Evolutionary conservation across 1,140 invertebrate genomes (phyloP).

Genomic region (Choristoneura fumiferana): DNA sequence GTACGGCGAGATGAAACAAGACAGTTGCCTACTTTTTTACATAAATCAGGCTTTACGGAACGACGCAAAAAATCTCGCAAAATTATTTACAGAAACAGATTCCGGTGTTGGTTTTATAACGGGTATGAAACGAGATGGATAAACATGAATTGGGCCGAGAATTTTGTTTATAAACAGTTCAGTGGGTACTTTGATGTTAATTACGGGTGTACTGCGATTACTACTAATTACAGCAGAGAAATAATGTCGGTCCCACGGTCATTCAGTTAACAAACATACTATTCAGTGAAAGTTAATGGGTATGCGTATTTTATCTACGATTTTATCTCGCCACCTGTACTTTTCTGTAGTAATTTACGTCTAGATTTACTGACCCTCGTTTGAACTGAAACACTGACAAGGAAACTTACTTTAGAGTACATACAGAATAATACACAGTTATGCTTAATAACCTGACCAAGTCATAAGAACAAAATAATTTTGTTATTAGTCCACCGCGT

Average conservation of each 20-base stretch:
- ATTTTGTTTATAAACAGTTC: slow-evolving; percentile 8
- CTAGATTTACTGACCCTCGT: background rate
- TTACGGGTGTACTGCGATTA: background rate
- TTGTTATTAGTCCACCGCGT: no score
- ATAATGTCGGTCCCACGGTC: slow-evolving; percentile 23
- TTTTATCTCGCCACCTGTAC: background rate
- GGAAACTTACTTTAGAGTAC: background rate
- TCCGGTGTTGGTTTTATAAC: background rate
- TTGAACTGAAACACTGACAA: background rate
- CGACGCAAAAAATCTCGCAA: background rate
- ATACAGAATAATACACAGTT: no score
- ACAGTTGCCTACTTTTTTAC: background rate
- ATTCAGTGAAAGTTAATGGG: slow-evolving; percentile 27
- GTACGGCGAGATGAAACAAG: no score
- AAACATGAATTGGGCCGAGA: background rate
- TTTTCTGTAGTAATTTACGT: slow-evolving; percentile 7
- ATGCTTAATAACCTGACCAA: no score
- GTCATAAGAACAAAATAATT: no score
- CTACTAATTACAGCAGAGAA: background rate
- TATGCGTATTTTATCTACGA: background rate
- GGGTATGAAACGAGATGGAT: slow-evolving; percentile 2
- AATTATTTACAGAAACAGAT: background rate
- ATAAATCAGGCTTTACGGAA: background rate
- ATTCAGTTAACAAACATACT: slow-evolving; percentile 18
- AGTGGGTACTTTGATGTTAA: slow-evolving; percentile 10